phyloP scores from a whole-genome alignment of 2,113 vertebrate genomes.

The Chloropsis hardwickii region DNA sequence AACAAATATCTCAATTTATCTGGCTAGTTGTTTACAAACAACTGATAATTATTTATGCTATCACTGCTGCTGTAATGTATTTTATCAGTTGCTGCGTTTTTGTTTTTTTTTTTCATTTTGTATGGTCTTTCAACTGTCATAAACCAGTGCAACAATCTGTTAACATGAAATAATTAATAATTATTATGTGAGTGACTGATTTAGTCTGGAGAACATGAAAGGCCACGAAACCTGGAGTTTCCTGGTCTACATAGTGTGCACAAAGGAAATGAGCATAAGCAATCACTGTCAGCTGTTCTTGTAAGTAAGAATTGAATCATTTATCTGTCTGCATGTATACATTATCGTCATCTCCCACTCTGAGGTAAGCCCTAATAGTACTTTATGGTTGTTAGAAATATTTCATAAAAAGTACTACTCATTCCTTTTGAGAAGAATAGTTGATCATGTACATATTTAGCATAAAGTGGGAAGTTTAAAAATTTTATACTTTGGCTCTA shows the following conservation, averaged over 20 bases:
- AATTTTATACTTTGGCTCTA: neutral
- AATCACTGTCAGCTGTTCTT: conserved; percentile 84
- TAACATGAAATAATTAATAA: conserved; percentile 76
- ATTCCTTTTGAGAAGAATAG: neutral
- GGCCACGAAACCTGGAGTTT: conserved; percentile 74
- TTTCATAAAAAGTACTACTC: conserved; percentile 44
- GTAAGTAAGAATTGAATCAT: conserved; percentile 88
- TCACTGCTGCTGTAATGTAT: conserved; percentile 40
- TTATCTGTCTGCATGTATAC: conserved; percentile 83
- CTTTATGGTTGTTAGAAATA: conserved; percentile 56
- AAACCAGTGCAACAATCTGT: conserved; percentile 64
- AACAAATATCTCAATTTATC: neutral
- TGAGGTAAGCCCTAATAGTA: conserved; percentile 56
- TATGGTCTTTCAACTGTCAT: conserved; percentile 70
- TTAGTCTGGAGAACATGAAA: conserved; percentile 73
- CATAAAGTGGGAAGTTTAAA: neutral
- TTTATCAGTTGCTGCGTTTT: conserved; percentile 55
- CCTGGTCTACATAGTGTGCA: conserved; percentile 61
- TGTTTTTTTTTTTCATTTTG: conserved; percentile 53
- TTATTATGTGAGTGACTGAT: conserved; percentile 78
- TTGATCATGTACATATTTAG: neutral
- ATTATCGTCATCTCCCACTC: conserved; percentile 75
- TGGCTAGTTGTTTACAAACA: conserved; percentile 16
- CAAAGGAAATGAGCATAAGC: conserved; percentile 81
- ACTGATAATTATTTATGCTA: conserved; percentile 51